Evolutionary conservation across 2,888 invertebrate genomes (phyloP).

Genomic region (Drosophila affinis): DNA sequence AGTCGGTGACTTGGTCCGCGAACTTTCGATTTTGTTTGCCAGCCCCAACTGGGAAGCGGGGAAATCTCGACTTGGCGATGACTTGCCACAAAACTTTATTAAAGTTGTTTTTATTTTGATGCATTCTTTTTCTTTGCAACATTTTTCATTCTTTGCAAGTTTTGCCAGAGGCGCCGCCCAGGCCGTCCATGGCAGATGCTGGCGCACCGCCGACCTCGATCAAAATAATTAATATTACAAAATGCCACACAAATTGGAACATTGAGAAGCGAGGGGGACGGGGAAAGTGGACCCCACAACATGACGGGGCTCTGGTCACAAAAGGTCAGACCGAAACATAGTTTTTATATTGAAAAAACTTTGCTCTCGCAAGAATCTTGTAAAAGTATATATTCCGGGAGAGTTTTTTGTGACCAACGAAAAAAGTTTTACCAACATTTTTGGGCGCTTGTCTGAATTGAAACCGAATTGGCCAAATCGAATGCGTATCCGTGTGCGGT

Average conservation of each 20-base stretch:
- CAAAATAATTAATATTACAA: slow-evolving; percentile 22
- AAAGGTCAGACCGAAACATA: not conserved
- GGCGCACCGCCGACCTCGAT: not conserved
- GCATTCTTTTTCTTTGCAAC: not conserved
- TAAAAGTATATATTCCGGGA: not conserved
- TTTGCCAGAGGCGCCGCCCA: slow-evolving; percentile 4
- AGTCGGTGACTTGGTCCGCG: slow-evolving; percentile 19
- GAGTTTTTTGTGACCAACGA: not conserved
- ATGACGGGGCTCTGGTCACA: too few relatives aligned
- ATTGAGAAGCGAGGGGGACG: not conserved
- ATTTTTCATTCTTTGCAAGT: not conserved
- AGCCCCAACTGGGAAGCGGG: slow-evolving; percentile 9
- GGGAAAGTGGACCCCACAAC: not conserved
- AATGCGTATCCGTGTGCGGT: not conserved
- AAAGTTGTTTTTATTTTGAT: slow-evolving; percentile 21
- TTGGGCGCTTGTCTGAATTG: not conserved
- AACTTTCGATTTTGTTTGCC: slow-evolving; percentile 51
- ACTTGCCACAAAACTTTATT: slow-evolving; percentile 34
- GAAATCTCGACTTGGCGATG: slow-evolving; percentile 31
- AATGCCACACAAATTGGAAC: not conserved
- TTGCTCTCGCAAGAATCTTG: not conserved
- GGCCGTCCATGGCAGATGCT: not conserved
- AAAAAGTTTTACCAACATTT: not conserved
- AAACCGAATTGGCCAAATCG: not conserved
- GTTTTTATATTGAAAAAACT: not conserved